Evolutionary conservation across 2,797 vertebrate species (phyloP).

Genomic region (Sebastes kiyomatsui): DNA sequence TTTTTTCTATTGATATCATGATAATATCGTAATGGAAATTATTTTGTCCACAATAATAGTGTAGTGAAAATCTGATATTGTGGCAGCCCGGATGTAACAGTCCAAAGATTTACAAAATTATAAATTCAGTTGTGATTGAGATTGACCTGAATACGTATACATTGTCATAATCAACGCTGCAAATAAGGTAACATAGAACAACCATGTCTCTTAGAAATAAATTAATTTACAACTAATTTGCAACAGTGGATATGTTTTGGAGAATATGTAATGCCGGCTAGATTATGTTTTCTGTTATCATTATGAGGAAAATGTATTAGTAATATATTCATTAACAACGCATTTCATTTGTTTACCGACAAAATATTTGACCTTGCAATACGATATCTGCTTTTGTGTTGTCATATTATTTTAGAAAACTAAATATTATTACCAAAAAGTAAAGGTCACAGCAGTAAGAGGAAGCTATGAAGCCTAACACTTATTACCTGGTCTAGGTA

Average conservation of each 20-base stretch:
- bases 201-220: too few relatives aligned
- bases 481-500: not conserved
- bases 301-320: not conserved
- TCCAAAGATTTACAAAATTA: too few relatives aligned
- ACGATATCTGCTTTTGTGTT: not conserved
- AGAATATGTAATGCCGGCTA: too few relatives aligned
- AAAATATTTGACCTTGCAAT: not conserved
- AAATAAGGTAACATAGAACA: too few relatives aligned
- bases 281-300: too few relatives aligned
- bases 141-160: not conserved
- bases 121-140: fast-evolving
- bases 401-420: not conserved
- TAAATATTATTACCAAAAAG: not conserved
- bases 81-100: too few relatives aligned
- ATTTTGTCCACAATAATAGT: too few relatives aligned
- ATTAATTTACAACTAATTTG: too few relatives aligned
- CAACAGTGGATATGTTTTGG: too few relatives aligned
- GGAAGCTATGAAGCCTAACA: not conserved
- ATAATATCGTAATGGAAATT: too few relatives aligned
- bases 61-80: too few relatives aligned
- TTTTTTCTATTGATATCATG: too few relatives aligned
- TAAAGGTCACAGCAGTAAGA: not conserved
- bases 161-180: fast-evolving
- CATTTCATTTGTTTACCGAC: not conserved
- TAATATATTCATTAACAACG: not conserved